Evolutionary conservation across 2,888 invertebrate species (phyloP).

Genomic region (Cinara cedri): DNA sequence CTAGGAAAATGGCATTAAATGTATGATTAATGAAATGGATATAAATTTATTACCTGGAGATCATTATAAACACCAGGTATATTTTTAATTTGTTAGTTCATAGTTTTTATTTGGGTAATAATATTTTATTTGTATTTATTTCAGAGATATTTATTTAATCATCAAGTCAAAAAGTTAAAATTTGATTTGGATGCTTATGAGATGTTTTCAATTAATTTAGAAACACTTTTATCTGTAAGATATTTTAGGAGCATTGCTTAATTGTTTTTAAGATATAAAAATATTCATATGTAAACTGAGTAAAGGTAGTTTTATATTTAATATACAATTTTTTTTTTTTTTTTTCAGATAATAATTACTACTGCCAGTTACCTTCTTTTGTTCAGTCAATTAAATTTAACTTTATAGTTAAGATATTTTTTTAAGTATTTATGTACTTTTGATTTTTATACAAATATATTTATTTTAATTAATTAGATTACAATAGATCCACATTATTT

Average conservation of each 20-base stretch:
- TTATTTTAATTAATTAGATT: no score
- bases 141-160: conserved; percentile 44
- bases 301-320: not conserved
- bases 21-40: conserved; percentile 52
- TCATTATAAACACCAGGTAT: conserved; percentile 43
- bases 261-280: no score
- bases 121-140: conserved; percentile 3
- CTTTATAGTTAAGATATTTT: conserved; percentile 3
- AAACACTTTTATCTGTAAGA: conserved; percentile 44
- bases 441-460: not conserved
- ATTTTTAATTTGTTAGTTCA: not conserved
- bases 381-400: conserved; percentile 49
- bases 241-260: no score
- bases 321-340: not conserved
- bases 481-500: no score
- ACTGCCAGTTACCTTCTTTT: conserved; percentile 53
- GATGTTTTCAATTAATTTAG: conserved; percentile 52
- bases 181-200: conserved; percentile 51
- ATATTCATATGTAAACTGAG: not conserved
- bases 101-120: not conserved
- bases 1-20: conserved; percentile 43
- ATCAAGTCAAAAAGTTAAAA: conserved; percentile 46
- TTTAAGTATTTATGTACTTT: not conserved
- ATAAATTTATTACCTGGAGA: conserved; percentile 40
- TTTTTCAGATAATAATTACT: conserved; percentile 45